These are phyloP conservation scores for Rotaria macrura DNA, from an alignment of 2,888 invertebrate genomes.

Conservation along the genomic window DNA sequence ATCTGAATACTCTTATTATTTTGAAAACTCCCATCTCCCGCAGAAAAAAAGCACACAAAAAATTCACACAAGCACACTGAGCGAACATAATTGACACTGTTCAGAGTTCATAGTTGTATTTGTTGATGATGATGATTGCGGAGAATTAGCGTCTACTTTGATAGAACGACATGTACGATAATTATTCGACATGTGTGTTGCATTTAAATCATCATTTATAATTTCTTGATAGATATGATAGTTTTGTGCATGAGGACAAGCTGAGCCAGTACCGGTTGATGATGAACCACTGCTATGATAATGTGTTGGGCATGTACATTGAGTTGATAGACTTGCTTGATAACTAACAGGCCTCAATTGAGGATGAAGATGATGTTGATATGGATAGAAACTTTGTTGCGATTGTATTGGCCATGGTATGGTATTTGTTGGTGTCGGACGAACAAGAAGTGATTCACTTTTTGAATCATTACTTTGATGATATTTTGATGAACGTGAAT, in stretches of 20 bases:
- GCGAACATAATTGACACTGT: slow-evolving; percentile 7
- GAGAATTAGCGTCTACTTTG: not conserved
- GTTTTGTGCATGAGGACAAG: not conserved
- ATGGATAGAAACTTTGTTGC: not conserved
- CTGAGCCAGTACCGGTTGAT: not conserved
- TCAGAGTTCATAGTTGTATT: not conserved
- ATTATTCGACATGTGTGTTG: not conserved
- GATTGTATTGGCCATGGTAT: not conserved
- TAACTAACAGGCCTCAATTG: not conserved
- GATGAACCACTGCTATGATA: not conserved
- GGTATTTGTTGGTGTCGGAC: not conserved
- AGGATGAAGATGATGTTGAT: not conserved
- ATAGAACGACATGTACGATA: not conserved
- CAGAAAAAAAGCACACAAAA: not conserved
- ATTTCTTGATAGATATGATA: slow-evolving; percentile 21
- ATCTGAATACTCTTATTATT: not conserved
- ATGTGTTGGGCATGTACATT: slow-evolving; percentile 6
- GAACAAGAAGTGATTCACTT: slow-evolving; percentile 14
- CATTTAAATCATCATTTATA: not conserved
- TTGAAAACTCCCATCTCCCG: not conserved
- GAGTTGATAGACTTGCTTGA: slow-evolving; percentile 11
- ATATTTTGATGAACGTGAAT: not conserved
- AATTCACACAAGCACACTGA: slow-evolving; percentile 21
- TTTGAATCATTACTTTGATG: not conserved
- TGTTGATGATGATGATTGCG: not conserved